A percentile compares a stretch with the other conserved stretches of the same genome.
phyloP scores from a whole-genome alignment of 2,888 invertebrate genomes.

The Metalampra italica region DNA sequence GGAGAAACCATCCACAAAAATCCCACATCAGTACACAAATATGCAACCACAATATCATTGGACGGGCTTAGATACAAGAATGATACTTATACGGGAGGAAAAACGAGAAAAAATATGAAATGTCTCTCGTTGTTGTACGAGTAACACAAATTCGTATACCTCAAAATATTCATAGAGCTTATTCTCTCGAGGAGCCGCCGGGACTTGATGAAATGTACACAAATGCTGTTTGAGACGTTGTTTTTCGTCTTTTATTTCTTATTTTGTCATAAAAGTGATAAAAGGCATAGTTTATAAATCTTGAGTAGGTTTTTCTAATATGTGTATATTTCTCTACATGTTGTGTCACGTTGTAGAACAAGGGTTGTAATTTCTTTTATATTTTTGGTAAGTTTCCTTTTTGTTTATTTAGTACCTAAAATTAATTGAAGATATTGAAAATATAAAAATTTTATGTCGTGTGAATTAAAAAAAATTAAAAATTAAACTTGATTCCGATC shows the following conservation, averaged over 20 bases:
- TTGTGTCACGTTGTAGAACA: not conserved
- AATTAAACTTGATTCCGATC: too few species aligned
- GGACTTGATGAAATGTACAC: constrained; percentile 51
- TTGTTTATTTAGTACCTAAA: too few species aligned
- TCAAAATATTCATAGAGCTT: constrained; percentile 61
- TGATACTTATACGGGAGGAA: constrained; percentile 15
- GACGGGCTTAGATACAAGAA: constrained; percentile 25
- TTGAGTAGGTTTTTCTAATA: constrained; percentile 1
- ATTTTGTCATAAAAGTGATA: constrained; percentile 6
- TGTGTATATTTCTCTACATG: not conserved
- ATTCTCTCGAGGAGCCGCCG: constrained; percentile 47
- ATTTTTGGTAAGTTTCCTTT: too few species aligned
- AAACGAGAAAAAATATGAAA: constrained; percentile 18
- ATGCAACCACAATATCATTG: constrained; percentile 41
- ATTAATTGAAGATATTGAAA: too few species aligned
- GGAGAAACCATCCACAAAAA: constrained; percentile 37
- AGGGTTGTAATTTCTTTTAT: too few species aligned
- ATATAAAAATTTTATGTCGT: too few species aligned
- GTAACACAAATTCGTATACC: constrained; percentile 48
- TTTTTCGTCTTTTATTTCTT: constrained; percentile 30
- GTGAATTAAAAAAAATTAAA: too few species aligned
- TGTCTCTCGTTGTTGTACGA: constrained; percentile 37
- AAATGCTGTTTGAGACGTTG: constrained; percentile 47
- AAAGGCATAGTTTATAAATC: constrained; percentile 13
- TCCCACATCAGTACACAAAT: constrained; percentile 47